phyloP scores from a whole-genome alignment of 2,888 invertebrate species.

The Synergus gifuensis region DNA sequence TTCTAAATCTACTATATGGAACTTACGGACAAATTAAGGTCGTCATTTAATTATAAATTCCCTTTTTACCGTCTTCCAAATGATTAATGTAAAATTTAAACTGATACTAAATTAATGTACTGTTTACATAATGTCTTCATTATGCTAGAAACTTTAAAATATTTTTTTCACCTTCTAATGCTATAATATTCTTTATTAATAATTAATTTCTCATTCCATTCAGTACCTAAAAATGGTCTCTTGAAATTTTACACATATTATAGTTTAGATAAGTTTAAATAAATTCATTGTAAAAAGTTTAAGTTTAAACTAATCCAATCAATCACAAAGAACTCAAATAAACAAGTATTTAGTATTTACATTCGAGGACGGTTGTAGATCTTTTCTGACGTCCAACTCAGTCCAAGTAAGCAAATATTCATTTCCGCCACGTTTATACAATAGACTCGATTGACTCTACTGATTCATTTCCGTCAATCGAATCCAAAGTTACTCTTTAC shows the following conservation, averaged over 20 bases:
- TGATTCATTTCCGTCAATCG: conserved; percentile 14
- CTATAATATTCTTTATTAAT: no score
- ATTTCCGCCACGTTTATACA: conserved; percentile 14
- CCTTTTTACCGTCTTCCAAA: neutral
- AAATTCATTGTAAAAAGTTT: neutral
- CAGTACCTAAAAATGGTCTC: no score
- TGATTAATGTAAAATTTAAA: neutral
- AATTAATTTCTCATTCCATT: no score
- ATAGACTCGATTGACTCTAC: conserved; percentile 30
- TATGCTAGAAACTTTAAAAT: no score
- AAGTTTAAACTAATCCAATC: neutral
- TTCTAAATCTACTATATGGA: neutral
- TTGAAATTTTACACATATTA: no score
- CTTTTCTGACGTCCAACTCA: conserved; percentile 2
- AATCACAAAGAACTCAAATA: conserved; percentile 6
- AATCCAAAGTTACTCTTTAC: conserved; percentile 10
- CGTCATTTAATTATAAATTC: neutral
- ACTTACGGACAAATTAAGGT: conserved; percentile 4
- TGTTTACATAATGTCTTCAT: neutral
- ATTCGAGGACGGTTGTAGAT: conserved; percentile 7
- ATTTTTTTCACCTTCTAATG: no score
- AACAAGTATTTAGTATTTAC: conserved; percentile 13
- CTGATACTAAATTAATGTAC: neutral
- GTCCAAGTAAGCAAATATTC: conserved; percentile 35
- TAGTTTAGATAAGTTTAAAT: neutral